Percentiles rank a stretch among this genome's conserved stretches.
phyloP scores from a whole-genome alignment of 2,797 vertebrate genomes.

The Hemitrygon akajei region DNA sequence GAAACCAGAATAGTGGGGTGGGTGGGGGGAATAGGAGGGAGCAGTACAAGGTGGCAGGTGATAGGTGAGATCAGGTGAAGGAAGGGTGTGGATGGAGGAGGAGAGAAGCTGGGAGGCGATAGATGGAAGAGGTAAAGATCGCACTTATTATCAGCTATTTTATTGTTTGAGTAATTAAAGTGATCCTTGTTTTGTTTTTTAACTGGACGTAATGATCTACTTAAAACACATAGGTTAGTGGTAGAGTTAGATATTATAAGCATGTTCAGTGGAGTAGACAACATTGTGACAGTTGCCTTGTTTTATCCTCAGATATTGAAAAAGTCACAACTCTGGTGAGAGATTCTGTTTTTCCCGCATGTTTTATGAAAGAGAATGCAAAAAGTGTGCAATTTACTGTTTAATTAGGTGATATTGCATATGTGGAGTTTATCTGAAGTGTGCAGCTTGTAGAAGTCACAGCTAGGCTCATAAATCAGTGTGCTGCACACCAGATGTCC shows the following conservation, averaged over 20 bases:
- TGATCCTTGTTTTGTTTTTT: not conserved
- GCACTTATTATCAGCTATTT: not conserved
- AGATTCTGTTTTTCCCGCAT: not conserved
- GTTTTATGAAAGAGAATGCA: not conserved
- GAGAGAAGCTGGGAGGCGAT: too few species aligned
- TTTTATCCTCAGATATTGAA: not conserved
- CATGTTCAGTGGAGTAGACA: not conserved
- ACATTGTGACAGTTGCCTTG: not conserved
- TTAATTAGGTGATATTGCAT: conserved; percentile 33
- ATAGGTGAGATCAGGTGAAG: too few species aligned
- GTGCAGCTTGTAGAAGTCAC: conserved; percentile 3
- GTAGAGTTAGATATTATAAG: not conserved
- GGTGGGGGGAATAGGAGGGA: too few species aligned
- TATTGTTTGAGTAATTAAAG: not conserved
- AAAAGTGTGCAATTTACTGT: not conserved
- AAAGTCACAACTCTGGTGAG: not conserved
- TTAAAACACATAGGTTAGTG: not conserved
- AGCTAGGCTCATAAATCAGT: conserved; percentile 4
- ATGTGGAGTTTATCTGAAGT: conserved; percentile 31
- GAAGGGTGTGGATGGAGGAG: too few species aligned
- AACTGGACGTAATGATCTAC: not conserved
- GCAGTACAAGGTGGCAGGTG: too few species aligned
- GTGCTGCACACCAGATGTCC: conserved; percentile 19
- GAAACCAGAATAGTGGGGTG: too few species aligned
- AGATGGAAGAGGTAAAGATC: not conserved